These are phyloP conservation scores for Agrochola macilenta DNA, from an alignment of 2,888 invertebrate genomes.

Conservation along the genomic window DNA sequence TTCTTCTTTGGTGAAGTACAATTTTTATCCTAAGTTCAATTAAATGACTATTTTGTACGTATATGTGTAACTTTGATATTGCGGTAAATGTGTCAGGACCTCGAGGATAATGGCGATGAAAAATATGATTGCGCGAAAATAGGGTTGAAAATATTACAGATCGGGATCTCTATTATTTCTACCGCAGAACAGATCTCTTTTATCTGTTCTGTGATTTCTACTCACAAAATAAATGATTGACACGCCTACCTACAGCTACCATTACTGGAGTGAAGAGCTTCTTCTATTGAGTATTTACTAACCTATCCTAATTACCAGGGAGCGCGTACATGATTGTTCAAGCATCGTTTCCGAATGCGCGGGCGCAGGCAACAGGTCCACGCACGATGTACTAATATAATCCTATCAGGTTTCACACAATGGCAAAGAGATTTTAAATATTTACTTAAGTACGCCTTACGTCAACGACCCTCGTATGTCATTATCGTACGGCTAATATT, in stretches of 20 bases:
- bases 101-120: not conserved
- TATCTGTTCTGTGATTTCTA: too few species aligned
- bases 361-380: conserved; percentile 47
- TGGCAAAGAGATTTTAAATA: conserved; percentile 63
- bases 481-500: conserved; percentile 56
- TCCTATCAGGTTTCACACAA: conserved; percentile 67
- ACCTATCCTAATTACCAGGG: conserved; percentile 58
- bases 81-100: not conserved
- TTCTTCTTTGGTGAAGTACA: not conserved
- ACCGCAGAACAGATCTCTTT: too few species aligned
- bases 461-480: conserved; percentile 58
- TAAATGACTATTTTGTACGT: not conserved
- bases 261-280: conserved; percentile 36
- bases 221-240: conserved; percentile 20
- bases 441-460: conserved; percentile 60
- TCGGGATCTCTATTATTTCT: not conserved
- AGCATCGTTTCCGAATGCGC: conserved; percentile 54
- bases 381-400: conserved; percentile 57
- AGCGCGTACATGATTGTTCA: conserved; percentile 55
- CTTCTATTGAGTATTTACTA: conserved; percentile 57
- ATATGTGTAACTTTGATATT: not conserved
- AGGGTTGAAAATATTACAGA: not conserved
- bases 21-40: not conserved
- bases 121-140: not conserved
- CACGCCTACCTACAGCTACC: conserved; percentile 14